Percentiles rank a stretch among this genome's conserved stretches.
Conservation (phyloP, 2,113 vertebrate genomes). For the Parus major region DNA sequence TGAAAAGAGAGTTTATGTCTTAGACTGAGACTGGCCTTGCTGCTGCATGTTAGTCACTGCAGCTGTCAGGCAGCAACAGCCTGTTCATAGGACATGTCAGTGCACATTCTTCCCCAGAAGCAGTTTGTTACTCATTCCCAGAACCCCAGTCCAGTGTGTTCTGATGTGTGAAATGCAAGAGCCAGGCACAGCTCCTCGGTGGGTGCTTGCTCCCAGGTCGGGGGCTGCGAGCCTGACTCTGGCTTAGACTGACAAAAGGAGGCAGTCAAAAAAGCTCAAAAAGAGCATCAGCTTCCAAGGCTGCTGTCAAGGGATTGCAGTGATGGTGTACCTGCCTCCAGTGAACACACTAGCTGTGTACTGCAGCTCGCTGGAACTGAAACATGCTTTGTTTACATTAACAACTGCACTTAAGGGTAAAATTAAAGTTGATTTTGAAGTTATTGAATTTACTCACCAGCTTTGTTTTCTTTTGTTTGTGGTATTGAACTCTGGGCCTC, state of each 20-base stretch:
- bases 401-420: slow-evolving; percentile 61
- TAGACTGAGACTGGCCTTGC: neutral
- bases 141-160: neutral
- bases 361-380: slow-evolving; percentile 32
- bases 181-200: neutral
- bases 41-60: neutral
- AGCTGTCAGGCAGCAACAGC: neutral
- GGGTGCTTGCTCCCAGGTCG: neutral
- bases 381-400: slow-evolving; percentile 66
- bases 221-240: neutral
- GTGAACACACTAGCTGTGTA: neutral
- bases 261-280: no score
- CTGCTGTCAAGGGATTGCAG: neutral
- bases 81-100: neutral
- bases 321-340: neutral
- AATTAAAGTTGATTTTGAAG: slow-evolving; percentile 68
- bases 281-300: neutral
- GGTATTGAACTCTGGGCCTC: neutral
- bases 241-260: neutral
- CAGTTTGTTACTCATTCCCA: neutral
- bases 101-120: neutral
- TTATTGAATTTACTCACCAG: neutral
- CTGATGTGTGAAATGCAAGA: neutral
- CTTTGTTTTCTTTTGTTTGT: neutral
- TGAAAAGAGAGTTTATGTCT: neutral